Base-by-base conservation (phyloP, 2,113 vertebrate genomes). In the Labeo catla region DNA sequence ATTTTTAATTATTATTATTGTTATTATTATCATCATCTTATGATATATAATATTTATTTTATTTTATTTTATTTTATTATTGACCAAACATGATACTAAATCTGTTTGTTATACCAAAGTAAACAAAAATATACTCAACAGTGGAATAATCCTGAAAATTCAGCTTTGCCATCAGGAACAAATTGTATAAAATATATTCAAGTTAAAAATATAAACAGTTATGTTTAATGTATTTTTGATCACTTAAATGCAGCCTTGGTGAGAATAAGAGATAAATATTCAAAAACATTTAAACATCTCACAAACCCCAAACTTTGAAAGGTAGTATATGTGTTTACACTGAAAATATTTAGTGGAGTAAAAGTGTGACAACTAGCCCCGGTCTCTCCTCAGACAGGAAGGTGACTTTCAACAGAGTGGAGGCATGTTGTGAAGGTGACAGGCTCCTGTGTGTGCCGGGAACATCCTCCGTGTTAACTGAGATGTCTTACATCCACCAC, bases 401-500 rank as follows among this genome's bases (percentile, higher is more conserved):
- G 84, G 65, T 86, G 76, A 86, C 76, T 79, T 81, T 80, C 19
- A 72, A 70, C 28, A 13, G 66, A 39, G 39, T 10, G 4, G 50
- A 72, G 15, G 13, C 47, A 36, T 57, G 34, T 72, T 28, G 49
- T 57, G 15, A 73, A 74, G 84, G 13, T 49, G 43, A 45, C 81
- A 84, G 34, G 76, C 36, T 36, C 68, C 12, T 16, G 21, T 70
- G 68, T 63, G 8, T 47, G 11, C 43, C 16, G n/a, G 59, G 43
- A 81, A 66, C 13, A 49, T 66, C 43, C 61, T 28, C n/a, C 8
- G 13, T 54, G 23, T 63, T 66, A 80, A 65, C 65, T 34, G 74
- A 79, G 82, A 87, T 74, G 70, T 84, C 83, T 54, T 68, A 52
- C 70, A 13, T 61, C 52, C 82, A 57, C 82, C 82, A 84, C 34